Evolutionary conservation across 2,113 vertebrate genomes (phyloP), one percentile per base, ranked within the genome.

Genomic region (Rhinolophus ferrumequinum): DNA sequence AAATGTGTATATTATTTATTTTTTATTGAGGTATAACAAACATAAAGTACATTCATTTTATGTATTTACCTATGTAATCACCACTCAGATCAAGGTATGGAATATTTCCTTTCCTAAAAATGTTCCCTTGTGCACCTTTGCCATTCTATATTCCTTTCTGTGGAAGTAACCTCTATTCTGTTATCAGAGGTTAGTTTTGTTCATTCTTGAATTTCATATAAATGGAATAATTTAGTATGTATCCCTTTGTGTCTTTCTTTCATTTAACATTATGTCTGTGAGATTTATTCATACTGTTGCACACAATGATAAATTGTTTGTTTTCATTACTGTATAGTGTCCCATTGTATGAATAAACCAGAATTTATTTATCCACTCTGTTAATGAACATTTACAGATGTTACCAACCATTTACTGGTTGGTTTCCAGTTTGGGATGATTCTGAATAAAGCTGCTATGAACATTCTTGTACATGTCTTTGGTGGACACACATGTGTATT

Each of bases 181-280:
- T 77, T 82, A 92, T 54, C 18, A 30, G 87, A 92, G 33, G 30
- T 88, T 88, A 86, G n/a, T 70, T 64, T 86, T 82, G 28, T 22
- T 38, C 62, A 47, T 85, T 93, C 38, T 93, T 92, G 90, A 85
- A 22, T 41, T 82, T 89, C 50, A 35, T 47, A 47, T 88, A 54
- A 93, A 77, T 54, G 38, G 76, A 79, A 80, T 81, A 26, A 79
- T 50, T 50, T 44, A 60, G 12, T 60, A 26, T 87, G 12, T 76
- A 35, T 30, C 60, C 35, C 88, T 91, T 86, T 84, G 58, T 84
- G 30, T 87, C 38, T 96, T 62, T 92, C 76, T 95, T 83, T 93
- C 66, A 81, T 93, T 96, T 35, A 93, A 54, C n/a, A 70, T 67
- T 73, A n/a, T 87, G 54, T 67, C 88, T 94, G 47, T 88, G 50